Base-by-base conservation (phyloP, 1,140 invertebrate genomes). In the Scylla paramamosain region DNA sequence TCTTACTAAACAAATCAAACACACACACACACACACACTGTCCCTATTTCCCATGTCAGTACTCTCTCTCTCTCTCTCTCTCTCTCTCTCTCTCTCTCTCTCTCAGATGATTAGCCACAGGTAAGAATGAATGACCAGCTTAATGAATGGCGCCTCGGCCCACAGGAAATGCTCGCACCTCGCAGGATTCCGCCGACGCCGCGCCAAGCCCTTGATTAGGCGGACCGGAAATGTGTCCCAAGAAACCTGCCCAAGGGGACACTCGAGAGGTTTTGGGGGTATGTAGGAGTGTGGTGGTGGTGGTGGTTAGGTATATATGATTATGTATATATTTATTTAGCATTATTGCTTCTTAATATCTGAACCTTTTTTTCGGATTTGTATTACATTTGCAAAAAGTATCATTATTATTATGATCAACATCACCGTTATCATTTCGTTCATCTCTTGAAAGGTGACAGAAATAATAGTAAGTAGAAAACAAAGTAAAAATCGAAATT, bases 81-180 rank as follows among this genome's bases (percentile, higher is more conserved):
- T 39, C 39, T 39, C 39, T 39, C 39, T 39, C 39, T 39, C 39
- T 39, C 39, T 39, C 39, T 39, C 39, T 39, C 39, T 39, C 39
- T 39, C 6, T 39, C 39, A 39, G 12, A 52, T 67, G 48, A 91
- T 91, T 91, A 91, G 90, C 52, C 52, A 31, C 29, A 91, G 90
- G 59, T 31, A 67, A 67, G 90, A 31, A 91, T 91, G 90, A 91
- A 91, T 91, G 90, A 77, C 29, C 90, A 87, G 31, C 31, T 77
- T 91, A 91, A 91, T 91, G 90, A 91, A 91, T 91, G 90, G 90
- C 14, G 59, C 48, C 52, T 52, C 4, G 84, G 90, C 16, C 90
- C 46, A 91, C 90, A 91, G 90, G 90, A 91, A 91, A 91, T 77
- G 59, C 29, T 32, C 90, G 12, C 29, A 91, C 90, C 90, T 32